These are phyloP conservation scores for Dynastes grantii DNA, from an alignment of 2,888 invertebrate genomes.

Conservation along the genomic window DNA sequence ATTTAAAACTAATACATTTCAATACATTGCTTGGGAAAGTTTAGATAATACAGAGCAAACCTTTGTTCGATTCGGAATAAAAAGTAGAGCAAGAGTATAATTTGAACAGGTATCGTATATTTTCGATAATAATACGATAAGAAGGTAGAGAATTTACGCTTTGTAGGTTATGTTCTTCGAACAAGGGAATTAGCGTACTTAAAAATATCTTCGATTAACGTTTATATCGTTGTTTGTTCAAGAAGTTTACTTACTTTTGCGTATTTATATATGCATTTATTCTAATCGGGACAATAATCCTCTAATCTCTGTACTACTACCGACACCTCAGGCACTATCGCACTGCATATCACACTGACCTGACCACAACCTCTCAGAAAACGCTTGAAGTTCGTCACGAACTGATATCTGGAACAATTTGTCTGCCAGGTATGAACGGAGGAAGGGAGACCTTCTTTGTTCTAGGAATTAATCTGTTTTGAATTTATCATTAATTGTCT, in stretches of 20 bases:
- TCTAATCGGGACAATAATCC: constrained; percentile 1
- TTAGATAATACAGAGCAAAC: neutral
- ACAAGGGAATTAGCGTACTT: neutral
- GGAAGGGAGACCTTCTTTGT: no score
- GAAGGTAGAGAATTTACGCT: neutral
- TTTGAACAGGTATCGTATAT: neutral
- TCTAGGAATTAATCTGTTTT: no score
- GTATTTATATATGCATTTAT: neutral
- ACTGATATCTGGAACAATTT: no score
- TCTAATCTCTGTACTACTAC: neutral
- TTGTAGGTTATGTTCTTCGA: constrained; percentile 4
- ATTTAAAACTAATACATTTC: neutral
- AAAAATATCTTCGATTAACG: neutral
- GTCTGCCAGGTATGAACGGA: no score
- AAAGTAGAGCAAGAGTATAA: neutral
- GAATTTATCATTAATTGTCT: neutral
- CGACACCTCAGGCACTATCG: neutral
- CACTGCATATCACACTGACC: constrained; percentile 17
- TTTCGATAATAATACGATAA: neutral
- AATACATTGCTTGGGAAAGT: neutral
- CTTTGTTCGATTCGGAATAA: neutral
- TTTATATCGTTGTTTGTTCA: neutral
- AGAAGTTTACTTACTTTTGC: constrained; percentile 2
- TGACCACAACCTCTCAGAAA: no score
- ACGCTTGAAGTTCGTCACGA: no score